Evolutionary conservation across 2,797 vertebrate genomes (phyloP).

Genomic region (Manis javanica): DNA sequence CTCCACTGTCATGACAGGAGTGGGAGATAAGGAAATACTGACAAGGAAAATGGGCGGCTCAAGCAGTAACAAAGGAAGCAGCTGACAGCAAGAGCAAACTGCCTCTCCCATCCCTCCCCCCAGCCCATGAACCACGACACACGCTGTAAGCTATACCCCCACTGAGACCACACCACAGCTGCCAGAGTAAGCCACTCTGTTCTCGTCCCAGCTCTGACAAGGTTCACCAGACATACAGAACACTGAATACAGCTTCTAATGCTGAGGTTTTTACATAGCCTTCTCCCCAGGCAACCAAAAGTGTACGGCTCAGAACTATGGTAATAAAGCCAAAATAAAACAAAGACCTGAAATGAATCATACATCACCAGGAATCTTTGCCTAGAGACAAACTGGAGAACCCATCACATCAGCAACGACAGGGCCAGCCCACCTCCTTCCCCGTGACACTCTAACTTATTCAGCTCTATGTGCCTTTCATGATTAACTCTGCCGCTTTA

Average conservation of each 20-base stretch:
- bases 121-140: background rate
- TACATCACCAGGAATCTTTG: background rate
- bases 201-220: background rate
- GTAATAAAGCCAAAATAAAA: constrained; percentile 5
- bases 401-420: background rate
- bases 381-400: background rate
- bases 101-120: background rate
- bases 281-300: background rate
- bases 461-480: background rate
- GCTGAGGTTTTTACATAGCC: background rate
- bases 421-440: background rate
- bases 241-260: background rate
- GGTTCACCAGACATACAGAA: background rate
- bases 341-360: background rate
- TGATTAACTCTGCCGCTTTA: background rate
- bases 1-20: background rate
- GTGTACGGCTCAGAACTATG: background rate
- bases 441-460: background rate
- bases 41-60: background rate
- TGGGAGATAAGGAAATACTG: background rate
- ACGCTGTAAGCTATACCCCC: background rate
- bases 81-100: background rate
- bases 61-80: constrained; percentile 4
- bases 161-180: background rate
- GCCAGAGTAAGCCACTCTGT: background rate